phyloP scores from a whole-genome alignment of 1,140 invertebrate species.

The Acromyrmex charruanus region DNA sequence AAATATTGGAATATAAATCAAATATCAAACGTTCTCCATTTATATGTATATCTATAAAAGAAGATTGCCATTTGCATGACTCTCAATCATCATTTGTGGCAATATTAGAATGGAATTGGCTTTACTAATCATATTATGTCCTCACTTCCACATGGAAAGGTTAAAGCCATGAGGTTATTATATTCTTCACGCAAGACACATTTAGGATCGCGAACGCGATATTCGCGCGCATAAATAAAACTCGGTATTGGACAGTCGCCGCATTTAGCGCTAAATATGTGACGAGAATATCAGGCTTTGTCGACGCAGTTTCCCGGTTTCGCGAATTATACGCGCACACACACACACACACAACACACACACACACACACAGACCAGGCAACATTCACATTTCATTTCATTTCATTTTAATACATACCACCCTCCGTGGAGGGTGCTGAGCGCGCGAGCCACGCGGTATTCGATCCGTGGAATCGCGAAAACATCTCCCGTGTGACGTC shows the following conservation, averaged over 20 bases:
- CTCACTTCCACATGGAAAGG: constrained; percentile 1
- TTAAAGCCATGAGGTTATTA: constrained; percentile 28
- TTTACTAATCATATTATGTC: background rate
- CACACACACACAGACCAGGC: background rate
- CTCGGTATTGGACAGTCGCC: background rate
- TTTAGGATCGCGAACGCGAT: constrained; percentile 16
- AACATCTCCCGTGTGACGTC: constrained; percentile 28
- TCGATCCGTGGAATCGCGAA: background rate
- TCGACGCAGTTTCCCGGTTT: background rate
- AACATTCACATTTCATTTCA: constrained; percentile 1
- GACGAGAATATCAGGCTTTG: constrained; percentile 26
- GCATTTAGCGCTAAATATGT: constrained; percentile 38
- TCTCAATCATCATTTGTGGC: background rate
- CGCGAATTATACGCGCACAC: background rate
- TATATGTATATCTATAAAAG: background rate
- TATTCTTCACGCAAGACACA: constrained; percentile 9
- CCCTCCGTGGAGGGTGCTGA: background rate
- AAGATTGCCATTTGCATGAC: background rate
- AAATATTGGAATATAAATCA: background rate
- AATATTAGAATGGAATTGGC: background rate
- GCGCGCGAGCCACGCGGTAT: background rate
- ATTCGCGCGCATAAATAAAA: constrained; percentile 14
- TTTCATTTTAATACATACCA: constrained; percentile 10
- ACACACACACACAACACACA: too few relatives aligned
- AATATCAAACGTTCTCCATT: background rate